Evolutionary conservation across 2,797 vertebrate genomes (phyloP).

Genomic region (Chiloscyllium punctatum): DNA sequence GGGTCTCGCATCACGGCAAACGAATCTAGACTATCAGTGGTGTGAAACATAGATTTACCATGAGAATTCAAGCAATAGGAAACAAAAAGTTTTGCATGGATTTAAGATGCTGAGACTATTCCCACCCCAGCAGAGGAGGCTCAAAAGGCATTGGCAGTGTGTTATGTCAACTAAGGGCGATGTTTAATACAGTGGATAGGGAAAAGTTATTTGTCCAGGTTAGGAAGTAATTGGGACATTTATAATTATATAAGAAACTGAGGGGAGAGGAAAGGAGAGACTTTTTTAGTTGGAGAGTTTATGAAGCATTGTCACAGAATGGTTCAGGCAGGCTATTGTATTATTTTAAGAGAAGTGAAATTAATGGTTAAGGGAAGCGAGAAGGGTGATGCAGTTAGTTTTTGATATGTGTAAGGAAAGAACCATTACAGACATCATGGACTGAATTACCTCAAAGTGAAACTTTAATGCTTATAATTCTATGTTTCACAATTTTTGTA

Average conservation of each 20-base stretch:
- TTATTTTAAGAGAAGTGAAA: not conserved
- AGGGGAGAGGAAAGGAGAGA: not conserved
- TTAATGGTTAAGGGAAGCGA: not conserved
- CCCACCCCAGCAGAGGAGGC: not conserved
- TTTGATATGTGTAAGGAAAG: not conserved
- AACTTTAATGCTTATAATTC: not conserved
- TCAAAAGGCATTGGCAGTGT: not conserved
- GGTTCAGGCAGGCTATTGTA: not conserved
- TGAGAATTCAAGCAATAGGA: not conserved
- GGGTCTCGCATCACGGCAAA: not conserved
- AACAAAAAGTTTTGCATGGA: not conserved
- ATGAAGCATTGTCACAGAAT: not conserved
- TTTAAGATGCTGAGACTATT: not conserved
- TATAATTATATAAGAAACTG: not conserved
- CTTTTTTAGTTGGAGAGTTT: not conserved
- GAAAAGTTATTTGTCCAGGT: not conserved
- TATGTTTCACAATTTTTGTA: not conserved
- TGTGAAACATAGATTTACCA: not conserved
- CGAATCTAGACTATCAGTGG: not conserved
- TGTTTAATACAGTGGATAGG: not conserved
- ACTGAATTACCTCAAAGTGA: not conserved
- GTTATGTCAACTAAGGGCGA: not conserved
- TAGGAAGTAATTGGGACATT: not conserved
- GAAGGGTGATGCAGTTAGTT: not conserved
- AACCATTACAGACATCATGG: not conserved